These are phyloP conservation scores for Nymphalis polychloros DNA, from an alignment of 2,888 invertebrate genomes.

Conservation along the genomic window DNA sequence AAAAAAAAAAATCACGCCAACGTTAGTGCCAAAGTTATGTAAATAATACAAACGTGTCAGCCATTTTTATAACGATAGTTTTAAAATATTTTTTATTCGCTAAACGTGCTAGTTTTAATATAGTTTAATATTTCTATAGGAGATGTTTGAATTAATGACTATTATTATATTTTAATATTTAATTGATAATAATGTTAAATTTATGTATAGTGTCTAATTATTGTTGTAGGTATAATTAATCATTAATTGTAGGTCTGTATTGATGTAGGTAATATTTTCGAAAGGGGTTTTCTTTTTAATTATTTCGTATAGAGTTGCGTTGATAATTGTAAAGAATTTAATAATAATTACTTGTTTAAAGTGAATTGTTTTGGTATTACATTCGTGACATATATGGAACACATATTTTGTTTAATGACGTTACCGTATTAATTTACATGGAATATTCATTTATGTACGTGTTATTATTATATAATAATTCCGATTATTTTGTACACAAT, in stretches of 20 bases:
- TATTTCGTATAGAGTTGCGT: background rate
- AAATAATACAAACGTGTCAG: slow-evolving; percentile 10
- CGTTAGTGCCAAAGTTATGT: slow-evolving; percentile 26
- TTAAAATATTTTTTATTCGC: slow-evolving; percentile 10
- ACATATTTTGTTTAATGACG: too few species aligned
- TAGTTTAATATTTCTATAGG: slow-evolving; percentile 19
- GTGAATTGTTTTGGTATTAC: too few species aligned
- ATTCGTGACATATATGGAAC: too few species aligned
- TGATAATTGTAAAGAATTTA: background rate
- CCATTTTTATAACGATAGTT: slow-evolving; percentile 7
- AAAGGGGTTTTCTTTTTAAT: background rate
- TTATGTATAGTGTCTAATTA: slow-evolving; percentile 28
- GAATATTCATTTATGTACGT: too few species aligned
- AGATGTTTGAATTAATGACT: slow-evolving; percentile 4
- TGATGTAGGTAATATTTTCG: background rate
- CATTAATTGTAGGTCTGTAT: background rate
- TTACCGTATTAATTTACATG: too few species aligned
- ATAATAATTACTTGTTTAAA: too few species aligned
- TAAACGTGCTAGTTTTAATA: slow-evolving; percentile 15
- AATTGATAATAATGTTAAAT: slow-evolving; percentile 30
- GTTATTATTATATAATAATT: too few species aligned
- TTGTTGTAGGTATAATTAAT: slow-evolving; percentile 19
- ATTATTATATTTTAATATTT: slow-evolving; percentile 23
- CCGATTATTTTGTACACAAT: too few species aligned
- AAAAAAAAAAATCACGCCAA: background rate